Evolutionary conservation across 2,888 invertebrate genomes (phyloP).

Genomic region (Philereme transversata): DNA sequence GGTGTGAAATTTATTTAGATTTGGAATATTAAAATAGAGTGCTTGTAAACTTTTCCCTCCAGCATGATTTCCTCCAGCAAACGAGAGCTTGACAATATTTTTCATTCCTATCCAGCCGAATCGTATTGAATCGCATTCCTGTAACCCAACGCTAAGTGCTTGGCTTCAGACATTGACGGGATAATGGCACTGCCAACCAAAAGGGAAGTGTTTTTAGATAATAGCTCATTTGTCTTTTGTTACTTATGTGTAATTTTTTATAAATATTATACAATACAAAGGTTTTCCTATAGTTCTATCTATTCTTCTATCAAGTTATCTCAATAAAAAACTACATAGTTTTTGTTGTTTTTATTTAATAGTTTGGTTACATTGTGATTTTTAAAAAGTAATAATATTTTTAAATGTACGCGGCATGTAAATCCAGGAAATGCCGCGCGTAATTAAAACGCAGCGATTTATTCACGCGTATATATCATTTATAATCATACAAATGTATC

Average conservation of each 20-base stretch:
- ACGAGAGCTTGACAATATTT: too few relatives aligned
- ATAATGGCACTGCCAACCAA: slow-evolving; percentile 9
- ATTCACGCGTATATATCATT: too few relatives aligned
- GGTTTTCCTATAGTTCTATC: slow-evolving; percentile 4
- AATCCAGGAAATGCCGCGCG: too few relatives aligned
- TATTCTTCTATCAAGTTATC: too few relatives aligned
- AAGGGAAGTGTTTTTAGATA: slow-evolving; percentile 10
- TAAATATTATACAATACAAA: slow-evolving; percentile 15
- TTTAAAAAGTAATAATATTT: slow-evolving; percentile 1
- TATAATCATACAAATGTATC: too few relatives aligned
- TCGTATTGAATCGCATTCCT: slow-evolving; percentile 14
- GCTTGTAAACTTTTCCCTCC: too few relatives aligned
- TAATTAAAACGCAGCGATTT: too few relatives aligned
- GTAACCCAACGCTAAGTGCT: slow-evolving; percentile 18
- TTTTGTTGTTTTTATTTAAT: slow-evolving; percentile 41
- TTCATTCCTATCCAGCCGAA: too few relatives aligned
- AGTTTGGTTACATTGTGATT: slow-evolving; percentile 20
- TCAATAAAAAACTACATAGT: slow-evolving; percentile 31
- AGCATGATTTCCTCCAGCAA: slow-evolving; percentile 1
- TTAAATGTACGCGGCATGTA: too few relatives aligned
- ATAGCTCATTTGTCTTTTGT: background rate
- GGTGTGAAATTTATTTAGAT: too few relatives aligned
- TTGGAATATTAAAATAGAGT: too few relatives aligned
- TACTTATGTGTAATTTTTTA: slow-evolving; percentile 13
- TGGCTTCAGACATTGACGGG: slow-evolving; percentile 23